Percentiles rank a stretch among this genome's conserved stretches.
phyloP scores from a whole-genome alignment of 2,888 invertebrate genomes.

The Plagodis pulveraria region DNA sequence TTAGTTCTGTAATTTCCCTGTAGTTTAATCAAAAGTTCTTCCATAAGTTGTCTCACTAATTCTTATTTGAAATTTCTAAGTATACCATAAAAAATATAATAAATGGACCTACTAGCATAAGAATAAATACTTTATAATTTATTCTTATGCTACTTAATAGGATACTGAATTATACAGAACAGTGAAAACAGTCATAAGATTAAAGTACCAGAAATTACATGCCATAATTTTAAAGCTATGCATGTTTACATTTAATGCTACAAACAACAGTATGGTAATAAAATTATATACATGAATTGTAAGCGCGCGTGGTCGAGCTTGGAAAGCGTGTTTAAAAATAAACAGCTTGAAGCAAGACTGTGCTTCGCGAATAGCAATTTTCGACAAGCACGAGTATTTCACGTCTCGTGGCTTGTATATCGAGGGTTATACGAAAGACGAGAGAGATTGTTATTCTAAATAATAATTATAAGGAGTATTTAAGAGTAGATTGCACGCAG shows the following conservation, averaged over 20 bases:
- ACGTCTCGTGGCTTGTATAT: not conserved
- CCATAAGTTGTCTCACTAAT: too few species aligned
- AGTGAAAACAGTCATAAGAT: not conserved
- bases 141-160: too few species aligned
- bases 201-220: slow-evolving; percentile 8
- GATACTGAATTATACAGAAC: not conserved
- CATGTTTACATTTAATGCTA: slow-evolving; percentile 11
- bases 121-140: too few species aligned
- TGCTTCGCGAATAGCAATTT: slow-evolving; percentile 15
- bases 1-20: too few species aligned
- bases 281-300: slow-evolving; percentile 21
- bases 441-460: too few species aligned
- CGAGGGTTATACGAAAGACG: too few species aligned
- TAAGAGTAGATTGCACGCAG: too few species aligned
- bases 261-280: slow-evolving; percentile 19
- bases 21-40: too few species aligned
- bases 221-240: slow-evolving; percentile 8
- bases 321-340: slow-evolving; percentile 30
- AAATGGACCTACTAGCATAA: too few species aligned
- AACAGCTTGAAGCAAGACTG: slow-evolving; percentile 16
- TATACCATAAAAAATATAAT: too few species aligned
- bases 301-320: slow-evolving; percentile 17
- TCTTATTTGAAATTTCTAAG: too few species aligned
- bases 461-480: too few species aligned
- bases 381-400: slow-evolving; percentile 10